Percentiles rank a stretch among this genome's conserved stretches.
These are phyloP conservation scores for Thinocorus orbignyianus DNA, from an alignment of 2,113 vertebrate species.

Conservation along the genomic window DNA sequence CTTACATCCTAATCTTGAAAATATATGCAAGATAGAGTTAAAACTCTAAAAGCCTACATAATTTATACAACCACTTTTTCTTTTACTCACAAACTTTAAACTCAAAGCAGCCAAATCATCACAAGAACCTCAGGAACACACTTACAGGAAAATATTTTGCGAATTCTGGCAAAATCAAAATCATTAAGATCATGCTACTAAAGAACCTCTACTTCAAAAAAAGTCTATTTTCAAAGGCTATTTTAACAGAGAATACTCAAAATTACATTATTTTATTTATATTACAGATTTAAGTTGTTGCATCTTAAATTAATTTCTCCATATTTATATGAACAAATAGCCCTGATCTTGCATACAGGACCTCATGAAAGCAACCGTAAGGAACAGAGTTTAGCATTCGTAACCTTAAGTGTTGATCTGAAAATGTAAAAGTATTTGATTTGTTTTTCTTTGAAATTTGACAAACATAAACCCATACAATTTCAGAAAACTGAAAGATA, in stretches of 20 bases:
- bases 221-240: neutral
- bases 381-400: neutral
- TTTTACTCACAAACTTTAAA: neutral
- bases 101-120: neutral
- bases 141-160: neutral
- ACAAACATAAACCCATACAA: neutral
- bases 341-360: neutral
- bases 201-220: neutral
- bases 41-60: neutral
- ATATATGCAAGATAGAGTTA: fast-evolving
- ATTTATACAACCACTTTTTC: neutral
- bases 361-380: neutral
- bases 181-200: neutral
- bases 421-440: neutral
- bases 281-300: neutral
- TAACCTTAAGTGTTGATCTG: neutral
- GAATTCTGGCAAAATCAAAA: neutral
- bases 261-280: neutral
- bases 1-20: neutral
- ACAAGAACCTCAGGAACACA: neutral
- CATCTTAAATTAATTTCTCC: neutral
- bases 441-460: neutral
- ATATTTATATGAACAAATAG: neutral
- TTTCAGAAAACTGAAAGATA: neutral
- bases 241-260: neutral